Evolutionary conservation across 2,888 invertebrate genomes (phyloP).

Genomic region (Dasysyrphus albostriatus): DNA sequence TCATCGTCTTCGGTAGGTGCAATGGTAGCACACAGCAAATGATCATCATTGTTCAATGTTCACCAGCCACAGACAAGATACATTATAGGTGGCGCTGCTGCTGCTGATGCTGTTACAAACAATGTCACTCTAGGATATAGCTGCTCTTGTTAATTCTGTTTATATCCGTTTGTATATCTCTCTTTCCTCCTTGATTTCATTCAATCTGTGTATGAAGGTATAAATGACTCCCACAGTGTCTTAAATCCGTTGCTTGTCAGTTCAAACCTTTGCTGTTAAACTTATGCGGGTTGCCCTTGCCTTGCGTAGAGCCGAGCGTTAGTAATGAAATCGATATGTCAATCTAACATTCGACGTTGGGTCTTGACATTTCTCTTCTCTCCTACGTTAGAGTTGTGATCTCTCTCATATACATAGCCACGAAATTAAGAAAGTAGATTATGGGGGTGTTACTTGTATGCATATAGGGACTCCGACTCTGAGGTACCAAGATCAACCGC

Average conservation of each 20-base stretch:
- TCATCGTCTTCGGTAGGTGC: constrained; percentile 25
- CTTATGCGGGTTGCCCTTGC: constrained; percentile 17
- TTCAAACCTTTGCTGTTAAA: constrained; percentile 11
- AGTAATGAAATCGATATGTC: constrained; percentile 56
- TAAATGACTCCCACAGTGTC: constrained; percentile 54
- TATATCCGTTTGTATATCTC: constrained; percentile 18
- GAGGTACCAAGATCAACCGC: constrained; percentile 37
- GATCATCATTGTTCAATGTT: constrained; percentile 48
- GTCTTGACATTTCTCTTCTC: constrained; percentile 48
- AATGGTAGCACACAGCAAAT: constrained; percentile 28
- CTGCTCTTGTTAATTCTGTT: constrained; percentile 1
- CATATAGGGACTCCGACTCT: neutral
- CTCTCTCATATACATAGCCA: neutral
- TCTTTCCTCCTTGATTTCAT: constrained; percentile 5
- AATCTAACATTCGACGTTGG: constrained; percentile 61
- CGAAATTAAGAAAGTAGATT: constrained; percentile 54
- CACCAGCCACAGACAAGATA: constrained; percentile 27
- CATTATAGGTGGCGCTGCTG: constrained; percentile 35
- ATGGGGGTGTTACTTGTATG: constrained; percentile 61
- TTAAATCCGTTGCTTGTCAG: constrained; percentile 47
- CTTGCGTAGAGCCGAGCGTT: neutral
- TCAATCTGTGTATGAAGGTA: neutral
- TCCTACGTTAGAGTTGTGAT: neutral
- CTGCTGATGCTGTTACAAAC: constrained; percentile 44
- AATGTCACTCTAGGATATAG: constrained; percentile 49